Evolutionary conservation across 30 jellyfish, hydroid and myxozoan genomes (phyloP).

Genomic region (Aurelia aurita): DNA sequence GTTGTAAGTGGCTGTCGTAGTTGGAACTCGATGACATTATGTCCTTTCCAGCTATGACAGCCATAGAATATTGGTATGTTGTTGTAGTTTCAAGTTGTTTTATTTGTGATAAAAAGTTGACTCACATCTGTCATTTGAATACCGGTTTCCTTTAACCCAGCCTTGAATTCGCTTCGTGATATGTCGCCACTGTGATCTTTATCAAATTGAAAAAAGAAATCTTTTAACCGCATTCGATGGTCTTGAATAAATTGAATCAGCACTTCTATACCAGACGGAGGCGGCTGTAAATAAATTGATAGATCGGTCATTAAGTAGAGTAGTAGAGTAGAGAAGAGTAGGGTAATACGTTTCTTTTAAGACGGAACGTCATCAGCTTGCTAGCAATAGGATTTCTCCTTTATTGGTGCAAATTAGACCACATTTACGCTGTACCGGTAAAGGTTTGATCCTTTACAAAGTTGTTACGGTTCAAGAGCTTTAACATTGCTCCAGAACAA

Average conservation of each 20-base stretch:
- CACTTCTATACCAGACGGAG: constrained; percentile 88
- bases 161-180: constrained; percentile 66
- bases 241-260: constrained; percentile 89
- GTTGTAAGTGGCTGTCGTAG: no score
- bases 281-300: constrained; percentile 62
- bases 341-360: not conserved
- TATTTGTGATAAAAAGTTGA: no score
- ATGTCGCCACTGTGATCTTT: constrained; percentile 92
- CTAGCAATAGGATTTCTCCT: no score
- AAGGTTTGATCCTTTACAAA: no score
- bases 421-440: no score
- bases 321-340: not conserved
- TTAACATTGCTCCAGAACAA: no score
- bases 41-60: no score
- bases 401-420: no score
- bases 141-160: constrained; percentile 84
- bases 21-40: no score
- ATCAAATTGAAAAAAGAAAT: constrained; percentile 83
- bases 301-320: not conserved
- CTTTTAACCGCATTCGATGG: constrained; percentile 81
- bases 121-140: constrained; percentile 76
- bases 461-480: no score
- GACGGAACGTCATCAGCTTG: not conserved
- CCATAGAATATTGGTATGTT: no score
- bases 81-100: no score